A percentile compares a stretch with the other conserved stretches of the same genome.
phyloP scores from a whole-genome alignment of 2,797 vertebrate species.

The Melanogrammus aeglefinus region DNA sequence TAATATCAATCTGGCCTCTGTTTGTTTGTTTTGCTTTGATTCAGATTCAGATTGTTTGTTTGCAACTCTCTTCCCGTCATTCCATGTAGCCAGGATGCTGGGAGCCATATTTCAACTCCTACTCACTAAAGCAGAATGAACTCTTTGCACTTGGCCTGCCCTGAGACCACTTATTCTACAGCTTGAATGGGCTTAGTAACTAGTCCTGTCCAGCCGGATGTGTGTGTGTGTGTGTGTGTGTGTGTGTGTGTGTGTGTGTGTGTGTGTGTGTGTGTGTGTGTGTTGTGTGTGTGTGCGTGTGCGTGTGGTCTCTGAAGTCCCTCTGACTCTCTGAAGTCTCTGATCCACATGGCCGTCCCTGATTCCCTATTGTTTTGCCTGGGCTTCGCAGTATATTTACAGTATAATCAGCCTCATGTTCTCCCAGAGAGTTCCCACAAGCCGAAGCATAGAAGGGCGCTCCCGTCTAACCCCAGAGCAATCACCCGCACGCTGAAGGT shows the following conservation, averaged over 20 bases:
- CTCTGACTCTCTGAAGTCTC: too few species aligned
- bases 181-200: conserved; percentile 63
- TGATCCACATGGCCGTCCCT: conserved; percentile 24
- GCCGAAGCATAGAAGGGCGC: neutral
- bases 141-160: conserved; percentile 47
- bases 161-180: conserved; percentile 57
- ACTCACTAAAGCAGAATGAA: conserved; percentile 46
- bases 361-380: conserved; percentile 53
- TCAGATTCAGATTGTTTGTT: neutral
- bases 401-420: neutral
- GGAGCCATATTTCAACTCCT: conserved; percentile 42
- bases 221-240: too few species aligned
- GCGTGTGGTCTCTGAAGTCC: too few species aligned
- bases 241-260: too few species aligned
- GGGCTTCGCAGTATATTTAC: conserved; percentile 31
- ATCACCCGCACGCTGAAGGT: conserved; percentile 18
- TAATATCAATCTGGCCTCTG: neutral
- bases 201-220: conserved; percentile 16
- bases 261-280: too few species aligned
- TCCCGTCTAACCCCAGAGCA: conserved; percentile 27
- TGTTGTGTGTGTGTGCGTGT: too few species aligned
- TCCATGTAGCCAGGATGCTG: conserved; percentile 47
- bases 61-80: conserved; percentile 20
- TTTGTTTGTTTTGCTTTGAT: neutral
- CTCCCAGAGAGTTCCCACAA: neutral